These are phyloP conservation scores for Rapana venosa DNA, from an alignment of 2,888 invertebrate genomes.

Conservation along the genomic window DNA sequence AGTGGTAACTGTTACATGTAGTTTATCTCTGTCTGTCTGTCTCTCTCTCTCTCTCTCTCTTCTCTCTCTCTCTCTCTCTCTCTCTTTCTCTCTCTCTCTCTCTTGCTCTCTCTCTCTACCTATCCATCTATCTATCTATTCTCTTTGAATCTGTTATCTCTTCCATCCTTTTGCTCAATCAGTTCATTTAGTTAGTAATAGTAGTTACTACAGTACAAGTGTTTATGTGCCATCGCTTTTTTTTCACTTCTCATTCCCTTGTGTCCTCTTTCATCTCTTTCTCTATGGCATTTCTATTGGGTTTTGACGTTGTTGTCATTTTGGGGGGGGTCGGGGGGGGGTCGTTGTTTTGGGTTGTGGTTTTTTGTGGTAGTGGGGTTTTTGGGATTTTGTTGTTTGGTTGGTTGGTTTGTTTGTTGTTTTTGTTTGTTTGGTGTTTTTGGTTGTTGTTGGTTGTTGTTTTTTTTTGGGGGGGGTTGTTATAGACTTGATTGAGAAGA, in stretches of 20 bases:
- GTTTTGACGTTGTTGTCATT: neutral
- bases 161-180: neutral
- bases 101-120: neutral
- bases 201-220: neutral
- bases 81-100: neutral
- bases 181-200: neutral
- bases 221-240: neutral
- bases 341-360: too few species aligned
- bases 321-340: neutral
- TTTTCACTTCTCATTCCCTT: neutral
- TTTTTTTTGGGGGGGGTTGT: too few species aligned
- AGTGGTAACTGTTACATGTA: neutral
- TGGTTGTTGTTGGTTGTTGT: neutral
- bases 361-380: too few species aligned
- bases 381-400: neutral
- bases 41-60: neutral
- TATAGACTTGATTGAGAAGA: too few species aligned
- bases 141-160: neutral
- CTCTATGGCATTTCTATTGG: neutral
- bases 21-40: neutral
- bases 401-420: neutral
- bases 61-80: neutral
- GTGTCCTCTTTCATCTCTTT: neutral
- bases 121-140: neutral
- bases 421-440: neutral